These are phyloP conservation scores for Drosophila conformis DNA, from an alignment of 2,888 invertebrate genomes.

Conservation along the genomic window DNA sequence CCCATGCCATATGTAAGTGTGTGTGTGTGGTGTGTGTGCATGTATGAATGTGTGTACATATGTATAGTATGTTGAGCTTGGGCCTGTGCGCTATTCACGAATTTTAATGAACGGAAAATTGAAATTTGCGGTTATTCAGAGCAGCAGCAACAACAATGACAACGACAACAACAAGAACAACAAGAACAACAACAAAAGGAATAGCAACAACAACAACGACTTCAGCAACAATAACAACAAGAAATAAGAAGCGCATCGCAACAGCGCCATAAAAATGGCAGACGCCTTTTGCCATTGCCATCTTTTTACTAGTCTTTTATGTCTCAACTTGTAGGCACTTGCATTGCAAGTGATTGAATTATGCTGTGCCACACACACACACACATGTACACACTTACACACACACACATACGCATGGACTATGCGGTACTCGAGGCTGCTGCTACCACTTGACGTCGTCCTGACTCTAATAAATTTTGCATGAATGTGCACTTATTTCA, in stretches of 20 bases:
- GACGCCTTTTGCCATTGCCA: conserved; percentile 8
- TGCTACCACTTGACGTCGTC: conserved; percentile 39
- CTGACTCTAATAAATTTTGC: conserved; percentile 64
- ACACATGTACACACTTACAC: conserved; percentile 8
- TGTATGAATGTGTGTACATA: conserved; percentile 2
- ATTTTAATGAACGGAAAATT: conserved; percentile 76
- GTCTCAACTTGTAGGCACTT: conserved; percentile 49
- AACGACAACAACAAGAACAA: neutral
- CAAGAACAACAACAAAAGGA: neutral
- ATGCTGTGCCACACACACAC: conserved; percentile 50
- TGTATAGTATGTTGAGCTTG: conserved; percentile 13
- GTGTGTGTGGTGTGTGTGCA: neutral
- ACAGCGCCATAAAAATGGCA: conserved; percentile 32
- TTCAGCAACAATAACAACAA: neutral
- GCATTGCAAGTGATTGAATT: conserved; percentile 77
- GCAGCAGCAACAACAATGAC: conserved; percentile 19
- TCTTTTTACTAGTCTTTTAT: conserved; percentile 26
- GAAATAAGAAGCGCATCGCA: conserved; percentile 7
- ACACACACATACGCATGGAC: conserved; percentile 3
- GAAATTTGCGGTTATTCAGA: conserved; percentile 68
- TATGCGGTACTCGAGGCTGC: conserved; percentile 14
- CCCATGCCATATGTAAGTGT: conserved; percentile 15
- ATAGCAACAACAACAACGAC: neutral
- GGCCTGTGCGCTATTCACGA: conserved; percentile 62
- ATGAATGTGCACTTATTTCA: conserved; percentile 63